Conservation (phyloP, 2,113 vertebrate genomes). For the Muntiacus reevesi region DNA sequence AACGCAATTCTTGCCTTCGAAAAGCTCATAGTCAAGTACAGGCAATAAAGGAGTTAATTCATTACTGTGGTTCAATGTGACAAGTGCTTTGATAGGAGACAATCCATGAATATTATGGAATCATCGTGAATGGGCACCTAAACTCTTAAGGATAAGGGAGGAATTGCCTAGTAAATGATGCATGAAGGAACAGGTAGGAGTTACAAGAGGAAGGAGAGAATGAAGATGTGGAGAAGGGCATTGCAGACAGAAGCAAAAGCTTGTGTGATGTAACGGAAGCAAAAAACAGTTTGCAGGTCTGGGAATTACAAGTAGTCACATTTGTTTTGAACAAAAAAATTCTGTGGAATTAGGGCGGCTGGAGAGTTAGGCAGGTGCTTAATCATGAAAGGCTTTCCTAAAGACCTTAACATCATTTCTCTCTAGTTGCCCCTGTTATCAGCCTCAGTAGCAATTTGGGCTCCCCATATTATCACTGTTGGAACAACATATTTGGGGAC, state of each 20-base stretch:
- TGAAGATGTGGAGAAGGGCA: background rate
- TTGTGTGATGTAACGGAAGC: background rate
- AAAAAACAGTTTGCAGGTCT: background rate
- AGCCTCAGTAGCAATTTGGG: background rate
- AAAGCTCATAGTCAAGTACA: background rate
- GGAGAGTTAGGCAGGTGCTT: background rate
- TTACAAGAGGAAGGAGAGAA: background rate
- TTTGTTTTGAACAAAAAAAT: background rate
- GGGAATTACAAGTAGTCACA: background rate
- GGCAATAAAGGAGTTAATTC: background rate
- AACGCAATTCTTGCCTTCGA: background rate
- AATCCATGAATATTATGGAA: background rate
- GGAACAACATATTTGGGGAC: background rate
- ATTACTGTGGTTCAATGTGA: background rate
- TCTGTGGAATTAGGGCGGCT: background rate
- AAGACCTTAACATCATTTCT: background rate
- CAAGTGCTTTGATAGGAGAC: background rate
- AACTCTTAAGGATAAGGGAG: background rate
- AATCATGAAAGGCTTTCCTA: background rate
- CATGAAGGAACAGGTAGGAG: background rate
- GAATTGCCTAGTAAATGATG: background rate
- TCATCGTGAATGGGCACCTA: background rate
- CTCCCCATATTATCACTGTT: background rate
- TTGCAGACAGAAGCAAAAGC: background rate
- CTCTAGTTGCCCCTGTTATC: background rate